Evolutionary conservation across 1,140 invertebrate species (phyloP).

Genomic region (Antheraea mylitta): DNA sequence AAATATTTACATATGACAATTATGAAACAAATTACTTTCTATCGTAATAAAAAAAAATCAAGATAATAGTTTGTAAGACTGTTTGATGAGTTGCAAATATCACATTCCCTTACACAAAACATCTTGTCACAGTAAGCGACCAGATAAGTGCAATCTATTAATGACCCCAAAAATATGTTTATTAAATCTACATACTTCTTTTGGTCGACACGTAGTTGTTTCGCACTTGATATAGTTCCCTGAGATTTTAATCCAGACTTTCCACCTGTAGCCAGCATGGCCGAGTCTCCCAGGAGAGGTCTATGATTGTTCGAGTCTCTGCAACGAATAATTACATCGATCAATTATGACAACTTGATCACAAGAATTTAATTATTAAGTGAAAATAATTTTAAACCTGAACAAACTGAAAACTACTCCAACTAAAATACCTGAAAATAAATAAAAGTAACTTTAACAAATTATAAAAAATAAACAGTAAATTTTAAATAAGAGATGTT

Average conservation of each 20-base stretch:
- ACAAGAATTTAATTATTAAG: neutral
- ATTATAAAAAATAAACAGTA: constrained; percentile 12
- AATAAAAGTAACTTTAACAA: constrained; percentile 16
- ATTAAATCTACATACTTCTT: constrained; percentile 83
- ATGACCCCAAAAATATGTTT: too few relatives aligned
- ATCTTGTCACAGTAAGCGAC: too few relatives aligned
- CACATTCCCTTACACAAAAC: too few relatives aligned
- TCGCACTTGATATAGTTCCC: constrained; percentile 91
- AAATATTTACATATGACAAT: too few relatives aligned
- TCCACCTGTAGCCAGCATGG: constrained; percentile 92
- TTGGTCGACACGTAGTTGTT: constrained; percentile 90
- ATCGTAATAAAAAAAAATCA: too few relatives aligned
- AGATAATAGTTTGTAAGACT: too few relatives aligned
- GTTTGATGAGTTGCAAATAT: too few relatives aligned
- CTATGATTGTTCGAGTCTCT: constrained; percentile 96
- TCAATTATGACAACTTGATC: neutral
- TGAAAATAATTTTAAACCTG: constrained; percentile 17
- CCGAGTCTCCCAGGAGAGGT: constrained; percentile 92
- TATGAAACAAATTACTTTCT: too few relatives aligned
- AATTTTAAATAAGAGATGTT: too few relatives aligned
- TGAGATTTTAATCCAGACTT: constrained; percentile 90
- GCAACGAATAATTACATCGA: constrained; percentile 35
- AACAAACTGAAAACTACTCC: constrained; percentile 8
- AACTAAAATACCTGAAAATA: constrained; percentile 16
- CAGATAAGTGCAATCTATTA: too few relatives aligned